A percentile compares a stretch with the other conserved stretches of the same genome.
These are phyloP conservation scores for Anguilla rostrata DNA, from an alignment of 2,113 vertebrate genomes.

Conservation along the genomic window DNA sequence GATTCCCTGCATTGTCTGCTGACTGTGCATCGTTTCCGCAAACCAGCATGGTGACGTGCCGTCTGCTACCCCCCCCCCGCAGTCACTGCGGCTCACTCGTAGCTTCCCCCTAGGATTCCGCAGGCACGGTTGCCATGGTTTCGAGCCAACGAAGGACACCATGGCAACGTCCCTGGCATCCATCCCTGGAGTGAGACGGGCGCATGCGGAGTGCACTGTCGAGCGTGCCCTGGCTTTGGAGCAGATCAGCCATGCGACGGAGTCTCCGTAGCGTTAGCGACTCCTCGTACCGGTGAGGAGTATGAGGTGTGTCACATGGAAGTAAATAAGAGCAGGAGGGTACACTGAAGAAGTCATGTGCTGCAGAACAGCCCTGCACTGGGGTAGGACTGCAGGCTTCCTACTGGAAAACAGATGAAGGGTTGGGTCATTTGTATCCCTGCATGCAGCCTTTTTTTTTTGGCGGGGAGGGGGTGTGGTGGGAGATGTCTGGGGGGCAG, in stretches of 20 bases:
- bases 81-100: background rate
- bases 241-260: too few species aligned
- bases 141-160: slow-evolving; percentile 4
- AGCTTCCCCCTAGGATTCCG: background rate
- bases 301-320: background rate
- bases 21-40: slow-evolving; percentile 18
- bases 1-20: background rate
- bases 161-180: background rate
- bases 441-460: slow-evolving; percentile 73
- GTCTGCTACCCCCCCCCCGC: slow-evolving; percentile 7
- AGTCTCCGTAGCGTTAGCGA: too few species aligned
- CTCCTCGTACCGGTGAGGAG: background rate
- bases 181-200: background rate
- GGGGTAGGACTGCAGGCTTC: slow-evolving; percentile 46
- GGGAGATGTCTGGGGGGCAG: slow-evolving; percentile 26
- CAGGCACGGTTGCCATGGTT: slow-evolving; percentile 24
- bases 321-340: background rate
- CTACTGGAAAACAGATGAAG: slow-evolving; percentile 77
- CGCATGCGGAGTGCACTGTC: too few species aligned
- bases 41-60: background rate
- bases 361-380: slow-evolving; percentile 39
- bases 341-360: slow-evolving; percentile 33
- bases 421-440: slow-evolving; percentile 77
- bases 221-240: background rate
- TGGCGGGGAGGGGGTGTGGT: background rate